phyloP scores from a whole-genome alignment of 2,888 invertebrate genomes.

The Catocala nupta region DNA sequence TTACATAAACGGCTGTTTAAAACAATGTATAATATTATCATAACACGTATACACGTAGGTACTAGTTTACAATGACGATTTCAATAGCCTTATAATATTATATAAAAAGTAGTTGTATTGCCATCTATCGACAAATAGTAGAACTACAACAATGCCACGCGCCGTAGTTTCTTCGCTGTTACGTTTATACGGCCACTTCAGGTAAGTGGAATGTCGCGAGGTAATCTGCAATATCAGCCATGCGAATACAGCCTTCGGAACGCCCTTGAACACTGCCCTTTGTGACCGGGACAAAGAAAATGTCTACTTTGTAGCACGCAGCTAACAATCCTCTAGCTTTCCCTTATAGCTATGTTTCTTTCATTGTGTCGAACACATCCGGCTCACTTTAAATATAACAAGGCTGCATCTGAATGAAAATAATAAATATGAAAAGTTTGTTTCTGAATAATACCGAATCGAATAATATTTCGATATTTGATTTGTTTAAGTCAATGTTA shows the following conservation, averaged over 20 bases:
- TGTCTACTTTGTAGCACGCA: slow-evolving; percentile 67
- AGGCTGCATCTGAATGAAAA: slow-evolving; percentile 38
- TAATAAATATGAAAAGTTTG: slow-evolving; percentile 19
- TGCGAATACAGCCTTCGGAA: slow-evolving; percentile 64
- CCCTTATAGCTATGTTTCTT: slow-evolving; percentile 49
- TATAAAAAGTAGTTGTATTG: slow-evolving; percentile 20
- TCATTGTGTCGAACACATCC: slow-evolving; percentile 49
- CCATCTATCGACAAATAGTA: slow-evolving; percentile 46
- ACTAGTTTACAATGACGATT: neutral
- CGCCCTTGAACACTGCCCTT: slow-evolving; percentile 76
- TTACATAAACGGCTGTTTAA: neutral
- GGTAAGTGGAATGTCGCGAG: slow-evolving; percentile 48
- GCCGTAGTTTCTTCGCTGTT: slow-evolving; percentile 18
- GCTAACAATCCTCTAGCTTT: slow-evolving; percentile 56
- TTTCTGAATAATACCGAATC: neutral
- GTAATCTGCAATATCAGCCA: slow-evolving; percentile 75
- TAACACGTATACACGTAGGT: neutral
- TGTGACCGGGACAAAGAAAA: slow-evolving; percentile 73
- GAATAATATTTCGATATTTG: slow-evolving; percentile 13
- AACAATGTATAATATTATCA: neutral
- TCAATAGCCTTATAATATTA: neutral
- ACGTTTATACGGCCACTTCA: slow-evolving; percentile 25
- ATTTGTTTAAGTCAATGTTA: slow-evolving; percentile 4
- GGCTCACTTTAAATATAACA: slow-evolving; percentile 51
- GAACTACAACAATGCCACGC: slow-evolving; percentile 32